Evolutionary conservation across 2,113 vertebrate genomes (phyloP), one percentile per base, ranked within the genome.

Genomic region (Taxidea taxus): DNA sequence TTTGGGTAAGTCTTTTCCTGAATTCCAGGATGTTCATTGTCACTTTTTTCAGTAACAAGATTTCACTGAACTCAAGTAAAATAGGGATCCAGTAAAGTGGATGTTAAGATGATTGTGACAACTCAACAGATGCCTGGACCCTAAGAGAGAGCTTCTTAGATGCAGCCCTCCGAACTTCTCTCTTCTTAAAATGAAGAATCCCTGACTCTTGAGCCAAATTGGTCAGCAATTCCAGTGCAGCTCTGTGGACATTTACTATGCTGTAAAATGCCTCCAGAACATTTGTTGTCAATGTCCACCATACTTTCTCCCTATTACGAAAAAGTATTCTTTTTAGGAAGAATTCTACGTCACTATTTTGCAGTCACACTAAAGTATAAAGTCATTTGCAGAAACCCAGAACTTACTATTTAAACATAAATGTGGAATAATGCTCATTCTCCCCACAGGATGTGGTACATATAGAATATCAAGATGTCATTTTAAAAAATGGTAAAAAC

Each of bases 261-360:
- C 16, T 78, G 16, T 54, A 91, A 87, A 96, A 91, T 96, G 51
- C 21, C 54, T 54, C 39, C 77, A n/a, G 34, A 97, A 87, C 68
- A 96, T 95, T 96, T 95, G 68, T 81, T 97, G 95, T 90, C 90
- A 87, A 66, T 96, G 89, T 81, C 90, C 49, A 42, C 74, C 68
- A 87, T 80, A 37, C 88, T 90, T 75, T 68, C 68, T 74, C 44
- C 18, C 78, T 84, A 49, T 47, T 68, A 95, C 72, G 7, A 82
- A 85, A 58, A 58, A 15, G 80, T 84, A 86, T 29, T 91, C 78
- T 64, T 95, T 34, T 85, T 60, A 81, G 34, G 90, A 95, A 96
- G n/a, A 90, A 95, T 92, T 97, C 90, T 62, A 92, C 47, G 90
- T 90, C 92, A 75, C 12, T 93, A 70, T 39, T n/a, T 81, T 92